These are phyloP conservation scores for Cervus canadensis DNA, from an alignment of 2,113 vertebrate genomes.

Conservation along the genomic window DNA sequence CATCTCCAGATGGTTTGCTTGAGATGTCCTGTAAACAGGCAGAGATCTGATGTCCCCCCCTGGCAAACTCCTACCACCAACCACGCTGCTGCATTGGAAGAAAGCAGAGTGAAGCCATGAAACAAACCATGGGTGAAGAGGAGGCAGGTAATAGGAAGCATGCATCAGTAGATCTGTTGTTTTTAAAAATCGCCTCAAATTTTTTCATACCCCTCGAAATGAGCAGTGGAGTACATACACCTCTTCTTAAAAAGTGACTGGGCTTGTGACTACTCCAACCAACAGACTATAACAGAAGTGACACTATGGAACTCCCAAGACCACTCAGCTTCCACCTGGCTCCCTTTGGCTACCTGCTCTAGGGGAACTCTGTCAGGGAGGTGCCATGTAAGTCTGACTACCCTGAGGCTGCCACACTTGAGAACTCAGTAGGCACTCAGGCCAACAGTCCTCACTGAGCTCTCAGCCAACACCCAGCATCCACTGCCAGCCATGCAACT, in stretches of 20 bases:
- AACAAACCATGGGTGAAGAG: neutral
- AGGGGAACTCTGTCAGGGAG: neutral
- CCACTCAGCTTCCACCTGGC: neutral
- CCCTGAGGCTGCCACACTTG: neutral
- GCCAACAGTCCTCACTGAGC: neutral
- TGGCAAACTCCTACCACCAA: neutral
- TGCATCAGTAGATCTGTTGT: neutral
- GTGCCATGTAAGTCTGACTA: neutral
- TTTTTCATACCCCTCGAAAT: neutral
- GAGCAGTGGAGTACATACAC: neutral
- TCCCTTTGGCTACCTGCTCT: neutral
- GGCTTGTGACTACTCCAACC: neutral
- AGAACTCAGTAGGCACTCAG: neutral
- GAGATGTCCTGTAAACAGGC: neutral
- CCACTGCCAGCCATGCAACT: neutral
- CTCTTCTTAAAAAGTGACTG: neutral
- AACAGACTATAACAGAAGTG: neutral
- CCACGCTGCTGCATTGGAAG: neutral
- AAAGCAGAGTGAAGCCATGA: neutral
- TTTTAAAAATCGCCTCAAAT: neutral
- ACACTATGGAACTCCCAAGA: neutral
- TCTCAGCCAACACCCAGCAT: neutral
- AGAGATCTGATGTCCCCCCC: neutral
- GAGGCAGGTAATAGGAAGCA: neutral
- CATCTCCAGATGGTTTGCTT: neutral